Conservation (phyloP, 2,113 vertebrate species). For the Morone saxatilis region DNA sequence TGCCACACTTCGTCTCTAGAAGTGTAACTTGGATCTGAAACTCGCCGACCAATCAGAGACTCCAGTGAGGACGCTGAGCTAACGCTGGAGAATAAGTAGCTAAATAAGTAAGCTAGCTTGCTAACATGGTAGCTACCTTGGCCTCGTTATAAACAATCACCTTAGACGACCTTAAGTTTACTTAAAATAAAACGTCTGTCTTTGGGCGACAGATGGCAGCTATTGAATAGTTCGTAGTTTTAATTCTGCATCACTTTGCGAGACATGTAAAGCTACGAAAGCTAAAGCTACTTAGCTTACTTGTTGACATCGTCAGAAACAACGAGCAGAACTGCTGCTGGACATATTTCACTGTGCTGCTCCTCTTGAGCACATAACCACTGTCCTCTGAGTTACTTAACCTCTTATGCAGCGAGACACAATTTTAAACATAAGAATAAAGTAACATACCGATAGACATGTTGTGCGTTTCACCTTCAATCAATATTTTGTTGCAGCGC, state of each 20-base stretch:
- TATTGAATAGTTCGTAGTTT: no score
- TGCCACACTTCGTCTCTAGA: no score
- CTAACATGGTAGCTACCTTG: constrained; percentile 33
- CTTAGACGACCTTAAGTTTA: not conserved
- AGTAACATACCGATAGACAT: not conserved
- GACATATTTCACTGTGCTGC: not conserved
- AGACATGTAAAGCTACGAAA: not conserved
- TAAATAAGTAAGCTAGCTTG: constrained; percentile 33
- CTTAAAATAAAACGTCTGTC: not conserved
- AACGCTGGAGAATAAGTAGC: constrained; percentile 15
- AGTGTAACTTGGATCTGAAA: not conserved
- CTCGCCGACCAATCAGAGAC: not conserved
- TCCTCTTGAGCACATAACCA: not conserved
- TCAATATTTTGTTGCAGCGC: not conserved
- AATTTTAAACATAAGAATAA: not conserved
- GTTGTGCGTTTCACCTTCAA: not conserved
- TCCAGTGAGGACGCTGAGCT: not conserved
- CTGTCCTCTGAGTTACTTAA: not conserved
- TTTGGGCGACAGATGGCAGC: no score
- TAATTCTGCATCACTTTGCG: not conserved
- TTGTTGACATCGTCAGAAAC: not conserved
- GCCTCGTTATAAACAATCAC: not conserved
- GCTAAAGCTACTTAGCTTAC: not conserved
- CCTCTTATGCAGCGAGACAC: no score
- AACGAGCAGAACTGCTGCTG: not conserved